Evolutionary conservation across 2,113 vertebrate genomes (phyloP).

Genomic region (Brachirus orientalis): DNA sequence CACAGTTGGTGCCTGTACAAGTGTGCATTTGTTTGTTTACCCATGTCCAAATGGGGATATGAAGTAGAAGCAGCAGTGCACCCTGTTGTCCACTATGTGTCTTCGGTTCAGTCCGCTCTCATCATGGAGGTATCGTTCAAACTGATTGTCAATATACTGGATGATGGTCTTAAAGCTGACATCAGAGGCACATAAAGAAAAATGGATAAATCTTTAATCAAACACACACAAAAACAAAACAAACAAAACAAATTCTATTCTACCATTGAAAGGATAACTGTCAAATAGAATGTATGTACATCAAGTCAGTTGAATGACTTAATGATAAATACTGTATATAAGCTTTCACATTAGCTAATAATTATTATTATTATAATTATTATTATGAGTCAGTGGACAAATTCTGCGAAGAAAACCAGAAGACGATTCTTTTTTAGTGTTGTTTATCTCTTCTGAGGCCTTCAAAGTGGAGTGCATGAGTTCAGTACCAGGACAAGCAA

Average conservation of each 20-base stretch:
- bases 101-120: conserved; percentile 90
- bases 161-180: conserved; percentile 91
- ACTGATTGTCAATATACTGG: conserved; percentile 91
- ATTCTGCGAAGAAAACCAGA: too few species aligned
- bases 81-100: conserved; percentile 91
- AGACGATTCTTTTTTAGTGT: too few species aligned
- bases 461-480: not conserved
- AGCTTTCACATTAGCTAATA: too few species aligned
- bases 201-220: not conserved
- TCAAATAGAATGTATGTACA: not conserved
- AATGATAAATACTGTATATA: too few species aligned
- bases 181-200: conserved; percentile 10
- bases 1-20: not conserved
- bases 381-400: too few species aligned
- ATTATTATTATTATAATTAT: too few species aligned
- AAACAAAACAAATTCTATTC: not conserved
- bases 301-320: too few species aligned
- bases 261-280: not conserved
- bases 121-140: conserved; percentile 89
- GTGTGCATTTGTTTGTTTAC: conserved; percentile 67
- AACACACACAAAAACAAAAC: not conserved
- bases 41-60: conserved; percentile 93
- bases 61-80: conserved; percentile 94
- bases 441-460: not conserved
- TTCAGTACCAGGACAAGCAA: conserved; percentile 30